Percentiles rank a stretch among this genome's conserved stretches.
Conservation (phyloP, 2,888 invertebrate species). For the Dolomedes plantarius region DNA sequence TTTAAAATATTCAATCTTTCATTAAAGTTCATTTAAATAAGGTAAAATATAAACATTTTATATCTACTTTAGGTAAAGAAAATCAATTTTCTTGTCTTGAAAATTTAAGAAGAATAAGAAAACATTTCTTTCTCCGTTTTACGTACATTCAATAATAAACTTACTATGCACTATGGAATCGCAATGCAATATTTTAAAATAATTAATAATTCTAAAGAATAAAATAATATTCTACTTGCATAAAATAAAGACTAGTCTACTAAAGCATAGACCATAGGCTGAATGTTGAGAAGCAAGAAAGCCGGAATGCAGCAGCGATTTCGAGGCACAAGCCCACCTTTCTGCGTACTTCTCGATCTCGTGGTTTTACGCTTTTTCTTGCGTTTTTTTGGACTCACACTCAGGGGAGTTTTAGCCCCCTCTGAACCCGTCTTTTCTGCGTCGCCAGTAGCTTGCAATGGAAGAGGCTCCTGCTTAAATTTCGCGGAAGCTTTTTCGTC, state of each 20-base stretch:
- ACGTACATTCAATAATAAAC: neutral
- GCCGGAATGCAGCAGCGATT: constrained; percentile 35
- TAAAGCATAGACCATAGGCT: constrained; percentile 50
- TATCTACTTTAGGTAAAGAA: no score
- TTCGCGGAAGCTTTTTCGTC: neutral
- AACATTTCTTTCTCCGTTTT: no score
- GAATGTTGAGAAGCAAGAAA: constrained; percentile 49
- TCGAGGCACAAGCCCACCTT: constrained; percentile 57
- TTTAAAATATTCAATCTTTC: no score
- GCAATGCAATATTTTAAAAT: neutral
- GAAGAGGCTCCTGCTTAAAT: neutral
- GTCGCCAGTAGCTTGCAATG: neutral
- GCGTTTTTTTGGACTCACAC: constrained; percentile 31
- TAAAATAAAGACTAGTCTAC: constrained; percentile 59
- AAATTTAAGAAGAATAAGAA: no score
- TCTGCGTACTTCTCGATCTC: constrained; percentile 33
- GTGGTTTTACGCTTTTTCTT: constrained; percentile 50
- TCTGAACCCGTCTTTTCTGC: constrained; percentile 21
- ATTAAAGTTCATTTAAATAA: no score
- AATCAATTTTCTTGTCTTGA: no score
- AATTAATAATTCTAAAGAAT: neutral
- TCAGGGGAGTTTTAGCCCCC: constrained; percentile 9
- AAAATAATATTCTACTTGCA: constrained; percentile 54
- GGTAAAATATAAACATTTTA: no score
- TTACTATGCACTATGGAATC: neutral